phyloP scores from a whole-genome alignment of 2,888 invertebrate genomes.

The Cremastinae sp. region DNA sequence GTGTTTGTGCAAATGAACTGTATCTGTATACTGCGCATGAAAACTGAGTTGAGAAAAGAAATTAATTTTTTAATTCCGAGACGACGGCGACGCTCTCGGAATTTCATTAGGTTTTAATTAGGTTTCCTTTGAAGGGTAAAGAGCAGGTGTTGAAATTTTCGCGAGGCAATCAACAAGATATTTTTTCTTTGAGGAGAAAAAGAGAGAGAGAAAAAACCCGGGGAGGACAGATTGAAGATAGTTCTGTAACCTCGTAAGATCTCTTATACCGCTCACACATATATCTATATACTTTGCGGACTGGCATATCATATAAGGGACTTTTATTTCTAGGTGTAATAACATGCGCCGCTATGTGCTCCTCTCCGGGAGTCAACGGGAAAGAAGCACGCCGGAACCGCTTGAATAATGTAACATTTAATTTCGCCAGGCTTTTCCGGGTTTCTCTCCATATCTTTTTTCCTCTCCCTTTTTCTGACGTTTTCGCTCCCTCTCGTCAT shows the following conservation, averaged over 20 bases:
- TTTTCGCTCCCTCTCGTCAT: conserved; percentile 19
- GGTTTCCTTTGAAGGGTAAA: too few species aligned
- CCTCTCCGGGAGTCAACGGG: conserved; percentile 33
- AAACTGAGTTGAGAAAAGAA: too few species aligned
- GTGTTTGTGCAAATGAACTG: too few species aligned
- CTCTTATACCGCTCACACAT: conserved; percentile 13
- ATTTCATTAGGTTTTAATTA: too few species aligned
- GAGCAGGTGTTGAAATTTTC: neutral
- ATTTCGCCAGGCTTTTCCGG: conserved; percentile 66
- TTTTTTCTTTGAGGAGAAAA: neutral
- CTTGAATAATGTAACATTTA: conserved; percentile 75
- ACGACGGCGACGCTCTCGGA: too few species aligned
- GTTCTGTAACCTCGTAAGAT: conserved; percentile 9
- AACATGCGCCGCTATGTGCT: conserved; percentile 49
- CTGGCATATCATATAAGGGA: conserved; percentile 29
- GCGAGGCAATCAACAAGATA: neutral
- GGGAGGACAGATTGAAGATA: conserved; percentile 20
- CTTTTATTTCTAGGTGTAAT: conserved; percentile 55
- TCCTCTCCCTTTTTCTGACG: conserved; percentile 4
- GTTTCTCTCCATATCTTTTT: conserved; percentile 44
- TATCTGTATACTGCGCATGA: too few species aligned
- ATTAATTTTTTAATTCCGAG: too few species aligned
- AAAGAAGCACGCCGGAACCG: conserved; percentile 45
- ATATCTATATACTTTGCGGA: too few species aligned
- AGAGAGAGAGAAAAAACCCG: neutral